Evolutionary conservation across 2,797 vertebrate genomes (phyloP), one percentile per base, ranked within the genome.

Genomic region (Anas georgica): DNA sequence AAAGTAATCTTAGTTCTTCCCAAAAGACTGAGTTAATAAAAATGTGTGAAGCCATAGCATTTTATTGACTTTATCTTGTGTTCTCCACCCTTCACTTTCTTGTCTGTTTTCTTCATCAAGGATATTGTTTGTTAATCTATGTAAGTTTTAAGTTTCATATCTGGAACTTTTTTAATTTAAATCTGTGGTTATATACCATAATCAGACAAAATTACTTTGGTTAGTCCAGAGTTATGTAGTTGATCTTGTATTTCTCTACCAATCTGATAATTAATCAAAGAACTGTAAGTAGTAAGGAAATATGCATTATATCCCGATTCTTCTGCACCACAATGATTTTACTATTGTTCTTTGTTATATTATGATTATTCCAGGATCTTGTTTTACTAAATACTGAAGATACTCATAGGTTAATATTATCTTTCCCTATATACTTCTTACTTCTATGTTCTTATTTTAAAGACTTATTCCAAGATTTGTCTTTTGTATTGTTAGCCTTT

Each of bases 81-180:
- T 45, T 45, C 43, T 45, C 43, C 43, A 20, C 17, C 43, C 43
- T 45, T 18, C 43, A 88, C 75, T 93, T 82, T 37, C 37, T 37
- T 91, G 90, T 95, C 88, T 95, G 83, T 83, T 83, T 86, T 85
- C 54, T 95, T 95, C 84, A 73, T 81, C 88, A 83, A 85, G 80
- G 17, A n/a, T 59, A 48, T 2, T 90, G 48, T 76, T 94, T 46
- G 35, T 86, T 92, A 74, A 78, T 78, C 17, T 79, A 3, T 20
- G 48, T 41, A 58, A 74, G 12, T 86, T 67, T 84, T 67, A 83
- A 59, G 31, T 92, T 92, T 69, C 41, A 3, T 63, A 41, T 59
- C 18, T 89, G 52, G 75, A 87, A 58, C 35, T 43, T 25, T 73
- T 68, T 83, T 78, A 50, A 50, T 50, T 50, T 50, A 50, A 50